Evolutionary conservation across 2,113 vertebrate species (phyloP), one percentile per base, ranked within the genome.

Genomic region (Meriones unguiculatus): DNA sequence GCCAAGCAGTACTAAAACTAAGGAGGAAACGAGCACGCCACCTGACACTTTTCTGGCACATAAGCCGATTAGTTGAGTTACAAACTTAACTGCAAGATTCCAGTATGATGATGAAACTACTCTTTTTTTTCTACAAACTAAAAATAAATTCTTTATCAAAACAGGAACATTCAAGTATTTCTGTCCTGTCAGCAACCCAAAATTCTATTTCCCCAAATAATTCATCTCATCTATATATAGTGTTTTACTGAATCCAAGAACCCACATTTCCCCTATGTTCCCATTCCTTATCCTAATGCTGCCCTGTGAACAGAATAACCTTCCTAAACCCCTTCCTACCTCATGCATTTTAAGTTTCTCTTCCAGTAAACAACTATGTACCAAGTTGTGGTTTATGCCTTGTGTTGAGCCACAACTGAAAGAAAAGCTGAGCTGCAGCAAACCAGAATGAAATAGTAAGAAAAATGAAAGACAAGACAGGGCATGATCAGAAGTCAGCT

Each of bases 401-500:
- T 75, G 18, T 84, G 65, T 20, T 41, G 50, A 88, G 41, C 28
- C 88, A 57, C 72, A 95, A 93, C 77, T 67, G n/a, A 88, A 96
- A 70, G 90, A 95, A 77, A 72, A 87, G 59, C 73, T 87, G 65
- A 89, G 89, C 78, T 95, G 35, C 46, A 73, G 84, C 62, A 95
- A 93, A 95, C 46, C 80, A 81, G 82, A 70, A 93, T 89, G 77
- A 89, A 94, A 94, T 88, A n/a, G 52, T 85, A 18, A 30, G 78
- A 52, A 93, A 85, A 84, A 76, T 87, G 67, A 89, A 93, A 67
- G 98, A 97, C 98, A 98, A 97, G 98, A 97, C 2, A 5, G 89
- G 97, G 89, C 98, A 97, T 1, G 95, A 98, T 13, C 57, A 65
- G 65, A 67, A 93, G 76, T 95, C 52, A 46, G 95, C 90, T 97